Evolutionary conservation across 2,797 vertebrate species (phyloP).

Genomic region (Urophycis tenuis): DNA sequence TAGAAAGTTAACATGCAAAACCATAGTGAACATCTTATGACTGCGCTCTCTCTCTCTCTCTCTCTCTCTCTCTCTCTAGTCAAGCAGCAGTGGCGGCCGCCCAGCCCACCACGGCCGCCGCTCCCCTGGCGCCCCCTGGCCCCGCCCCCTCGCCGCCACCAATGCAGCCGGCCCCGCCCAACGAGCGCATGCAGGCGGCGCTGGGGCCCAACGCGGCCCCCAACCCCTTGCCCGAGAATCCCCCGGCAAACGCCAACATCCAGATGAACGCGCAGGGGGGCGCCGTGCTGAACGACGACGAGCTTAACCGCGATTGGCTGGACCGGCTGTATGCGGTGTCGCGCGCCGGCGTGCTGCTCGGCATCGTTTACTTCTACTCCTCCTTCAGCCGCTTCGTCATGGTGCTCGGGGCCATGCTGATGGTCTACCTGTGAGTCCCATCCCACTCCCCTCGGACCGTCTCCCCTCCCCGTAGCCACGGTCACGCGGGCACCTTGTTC

Average conservation of each 20-base stretch:
- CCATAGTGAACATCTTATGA: too few relatives aligned
- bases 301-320: conserved; percentile 94
- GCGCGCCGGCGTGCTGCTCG: conserved; percentile 86
- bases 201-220: conserved; percentile 59
- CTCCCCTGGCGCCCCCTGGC: conserved; percentile 40
- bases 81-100: conserved; percentile 89
- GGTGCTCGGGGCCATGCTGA: conserved; percentile 92
- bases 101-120: conserved; percentile 60
- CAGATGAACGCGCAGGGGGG: conserved; percentile 97
- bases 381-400: conserved; percentile 94
- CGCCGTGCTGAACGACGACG: conserved; percentile 85
- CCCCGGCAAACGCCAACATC: conserved; percentile 79
- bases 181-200: conserved; percentile 58
- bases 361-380: conserved; percentile 97
- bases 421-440: conserved; percentile 93
- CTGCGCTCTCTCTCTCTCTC: conserved; percentile 2
- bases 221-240: conserved; percentile 76
- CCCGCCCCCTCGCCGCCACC: conserved; percentile 36
- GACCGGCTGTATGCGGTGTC: conserved; percentile 96
- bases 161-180: conserved; percentile 51
- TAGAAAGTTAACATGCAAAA: too few relatives aligned
- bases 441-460: too few relatives aligned
- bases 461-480: background rate
- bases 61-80: conserved; percentile 54
- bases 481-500: too few relatives aligned